Conservation (phyloP, 2,113 vertebrate genomes). For the Helogale parvula region DNA sequence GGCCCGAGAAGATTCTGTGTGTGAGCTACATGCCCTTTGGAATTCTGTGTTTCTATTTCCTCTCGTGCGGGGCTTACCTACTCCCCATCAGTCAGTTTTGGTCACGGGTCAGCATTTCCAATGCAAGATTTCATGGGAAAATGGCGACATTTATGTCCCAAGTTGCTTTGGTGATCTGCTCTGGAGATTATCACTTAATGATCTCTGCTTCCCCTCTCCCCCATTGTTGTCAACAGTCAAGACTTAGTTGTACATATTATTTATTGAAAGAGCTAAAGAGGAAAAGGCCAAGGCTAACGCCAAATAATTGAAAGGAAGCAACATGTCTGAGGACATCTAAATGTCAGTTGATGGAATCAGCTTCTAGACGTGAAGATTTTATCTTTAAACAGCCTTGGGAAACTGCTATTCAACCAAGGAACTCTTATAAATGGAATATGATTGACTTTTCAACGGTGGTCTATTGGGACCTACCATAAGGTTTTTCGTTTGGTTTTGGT, state of each 20-base stretch:
- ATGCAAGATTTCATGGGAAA: constrained; percentile 49
- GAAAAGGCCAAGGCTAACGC: constrained; percentile 59
- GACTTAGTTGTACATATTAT: constrained; percentile 37
- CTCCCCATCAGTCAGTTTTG: not conserved
- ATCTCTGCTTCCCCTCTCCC: constrained; percentile 31
- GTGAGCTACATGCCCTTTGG: not conserved
- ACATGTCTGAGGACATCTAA: constrained; percentile 39
- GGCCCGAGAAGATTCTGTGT: not conserved
- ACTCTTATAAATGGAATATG: not conserved
- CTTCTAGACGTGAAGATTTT: constrained; percentile 45
- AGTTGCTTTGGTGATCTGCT: not conserved
- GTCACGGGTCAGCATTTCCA: not conserved
- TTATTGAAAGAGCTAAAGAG: constrained; percentile 63
- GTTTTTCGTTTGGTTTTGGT: not conserved
- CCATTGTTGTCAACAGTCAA: constrained; percentile 13
- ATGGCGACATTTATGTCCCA: not conserved
- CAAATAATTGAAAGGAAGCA: constrained; percentile 60
- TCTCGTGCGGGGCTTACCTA: not conserved
- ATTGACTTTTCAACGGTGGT: not conserved
- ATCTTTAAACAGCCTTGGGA: constrained; percentile 38
- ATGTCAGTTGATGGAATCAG: constrained; percentile 20
- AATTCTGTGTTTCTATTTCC: not conserved
- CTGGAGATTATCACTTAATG: constrained; percentile 42
- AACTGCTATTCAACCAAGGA: not conserved
- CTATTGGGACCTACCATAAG: not conserved